phyloP scores from a whole-genome alignment of 2,113 vertebrate genomes.

The Columba janthina region DNA sequence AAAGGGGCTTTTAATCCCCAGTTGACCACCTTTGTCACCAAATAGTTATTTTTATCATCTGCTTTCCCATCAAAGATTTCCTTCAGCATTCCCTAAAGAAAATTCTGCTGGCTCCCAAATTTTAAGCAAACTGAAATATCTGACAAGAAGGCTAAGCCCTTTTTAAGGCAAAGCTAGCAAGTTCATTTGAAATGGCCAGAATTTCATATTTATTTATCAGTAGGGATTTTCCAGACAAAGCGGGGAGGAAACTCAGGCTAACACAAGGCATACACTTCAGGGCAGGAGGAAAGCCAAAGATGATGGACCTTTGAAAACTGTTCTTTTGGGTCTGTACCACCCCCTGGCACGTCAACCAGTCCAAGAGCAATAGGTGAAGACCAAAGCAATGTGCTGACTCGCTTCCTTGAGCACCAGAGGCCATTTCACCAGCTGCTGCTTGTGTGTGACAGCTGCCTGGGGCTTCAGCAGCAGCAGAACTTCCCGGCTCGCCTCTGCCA shows the following conservation, averaged over 20 bases:
- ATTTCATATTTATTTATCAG: not conserved
- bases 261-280: not conserved
- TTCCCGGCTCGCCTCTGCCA: not conserved
- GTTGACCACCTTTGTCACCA: not conserved
- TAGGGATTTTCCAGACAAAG: not conserved
- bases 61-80: not conserved
- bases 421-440: not conserved
- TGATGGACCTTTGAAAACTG: not conserved
- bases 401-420: not conserved
- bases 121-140: not conserved
- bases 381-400: not conserved
- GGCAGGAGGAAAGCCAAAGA: not conserved
- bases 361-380: not conserved
- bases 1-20: not conserved
- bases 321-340: not conserved
- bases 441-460: not conserved
- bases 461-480: not conserved
- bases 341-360: not conserved
- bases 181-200: not conserved
- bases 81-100: not conserved
- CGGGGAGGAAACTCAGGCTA: not conserved
- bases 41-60: slow-evolving; percentile 3
- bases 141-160: not conserved
- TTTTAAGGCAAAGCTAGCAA: not conserved
- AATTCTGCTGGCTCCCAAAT: not conserved